Conservation (phyloP, 2,797 vertebrate genomes). For the Sebastes kiyomatsui region DNA sequence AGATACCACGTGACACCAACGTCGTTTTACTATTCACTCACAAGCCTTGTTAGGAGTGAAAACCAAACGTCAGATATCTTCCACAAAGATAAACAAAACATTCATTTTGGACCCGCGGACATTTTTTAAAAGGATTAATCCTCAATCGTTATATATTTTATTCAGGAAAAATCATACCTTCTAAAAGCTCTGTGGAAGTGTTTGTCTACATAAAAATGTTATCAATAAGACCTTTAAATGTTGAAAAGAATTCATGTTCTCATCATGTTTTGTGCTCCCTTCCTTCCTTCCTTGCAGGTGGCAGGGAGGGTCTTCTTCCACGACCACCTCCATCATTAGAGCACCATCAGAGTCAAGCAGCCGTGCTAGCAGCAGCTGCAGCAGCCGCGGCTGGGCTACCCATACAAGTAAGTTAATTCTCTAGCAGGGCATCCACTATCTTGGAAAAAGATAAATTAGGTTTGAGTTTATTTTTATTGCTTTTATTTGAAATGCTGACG, state of each 20-base stretch:
- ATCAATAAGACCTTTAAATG: not conserved
- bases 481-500: not conserved
- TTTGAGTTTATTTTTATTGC: not conserved
- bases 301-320: constrained; percentile 78
- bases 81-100: no score
- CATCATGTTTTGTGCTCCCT: not conserved
- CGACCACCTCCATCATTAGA: constrained; percentile 79
- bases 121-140: no score
- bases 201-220: no score
- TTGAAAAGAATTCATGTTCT: not conserved
- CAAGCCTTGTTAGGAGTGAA: no score
- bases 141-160: no score
- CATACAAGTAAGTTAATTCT: constrained; percentile 71
- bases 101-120: no score
- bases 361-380: constrained; percentile 83
- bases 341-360: constrained; percentile 86
- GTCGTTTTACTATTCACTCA: no score
- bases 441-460: not conserved
- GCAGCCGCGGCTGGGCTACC: constrained; percentile 84
- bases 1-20: no score
- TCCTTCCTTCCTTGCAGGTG: constrained; percentile 49
- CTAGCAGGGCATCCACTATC: not conserved
- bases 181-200: no score
- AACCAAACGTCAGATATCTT: no score
- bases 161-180: no score